Evolutionary conservation across 2,797 vertebrate species (phyloP), one percentile per base, ranked within the genome.

Genomic region (Clamator glandarius): DNA sequence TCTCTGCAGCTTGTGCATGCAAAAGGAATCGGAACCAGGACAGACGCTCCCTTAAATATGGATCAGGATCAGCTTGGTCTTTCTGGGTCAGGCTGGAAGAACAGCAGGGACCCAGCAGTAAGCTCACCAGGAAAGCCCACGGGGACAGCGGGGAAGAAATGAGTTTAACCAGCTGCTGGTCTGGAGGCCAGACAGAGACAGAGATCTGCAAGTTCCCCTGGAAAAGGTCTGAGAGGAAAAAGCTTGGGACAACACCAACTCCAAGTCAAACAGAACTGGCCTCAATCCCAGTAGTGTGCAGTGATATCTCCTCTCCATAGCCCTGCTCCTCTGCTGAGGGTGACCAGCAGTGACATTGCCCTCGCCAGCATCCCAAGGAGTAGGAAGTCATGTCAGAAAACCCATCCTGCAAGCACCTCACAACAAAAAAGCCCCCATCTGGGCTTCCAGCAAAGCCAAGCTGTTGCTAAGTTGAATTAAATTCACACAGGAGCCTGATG

Each of bases 1-100:
- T 50, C 54, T 15, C 78, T 6, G 29, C 84, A 39, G 77, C n/a
- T 77, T 68, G 23, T 1, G 1, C 4, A 6, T 5, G 2, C 1
- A 4, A 16, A 33, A 63, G 46, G 51, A 90, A 90, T 72, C 31
- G 0, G 93, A 96, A 91, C 90, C 92, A 95, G 95, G 95, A 77
- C 95, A 87, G 68, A 18, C 63, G 7, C 61, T 41, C 57, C 90
- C 85, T 76, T 46, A 76, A 89, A 79, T 41, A 48, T 8, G 87
- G 93, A 83, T 63, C 81, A 54, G 88, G 73, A 93, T 70, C 74
- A 81, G 81, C 74, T 72, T 50, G 0, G 1, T 13, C 61, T 94
- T 96, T 93, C 87, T 85, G 92, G 94, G 96, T 87, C 93, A 92
- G 74, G 83, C 77, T 81, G 84, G 58, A 83, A 90, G 77, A 88